These are phyloP conservation scores for Seira musarum DNA, from an alignment of 2,888 invertebrate species.

Conservation along the genomic window DNA sequence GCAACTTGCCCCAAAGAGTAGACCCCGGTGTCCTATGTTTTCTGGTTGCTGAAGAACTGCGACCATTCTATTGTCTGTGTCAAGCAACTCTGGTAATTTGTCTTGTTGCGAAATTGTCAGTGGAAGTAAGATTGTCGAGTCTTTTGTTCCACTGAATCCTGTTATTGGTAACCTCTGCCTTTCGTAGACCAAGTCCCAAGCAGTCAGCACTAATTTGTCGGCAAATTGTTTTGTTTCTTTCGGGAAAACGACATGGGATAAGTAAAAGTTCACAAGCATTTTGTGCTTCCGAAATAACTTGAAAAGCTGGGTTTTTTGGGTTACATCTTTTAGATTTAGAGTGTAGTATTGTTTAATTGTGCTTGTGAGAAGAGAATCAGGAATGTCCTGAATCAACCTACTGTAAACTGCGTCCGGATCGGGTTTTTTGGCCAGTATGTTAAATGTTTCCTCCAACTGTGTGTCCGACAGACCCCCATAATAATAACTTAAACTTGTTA, in stretches of 20 bases:
- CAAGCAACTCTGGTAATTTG: constrained; percentile 16
- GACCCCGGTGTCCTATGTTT: constrained; percentile 17
- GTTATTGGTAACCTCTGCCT: constrained; percentile 12
- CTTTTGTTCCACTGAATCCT: constrained; percentile 61
- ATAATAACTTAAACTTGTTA: constrained; percentile 59
- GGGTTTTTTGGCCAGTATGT: not conserved
- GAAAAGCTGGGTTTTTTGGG: too few relatives aligned
- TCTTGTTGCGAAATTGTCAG: constrained; percentile 35
- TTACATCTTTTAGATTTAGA: too few relatives aligned
- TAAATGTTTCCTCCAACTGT: constrained; percentile 46
- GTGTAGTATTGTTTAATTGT: too few relatives aligned
- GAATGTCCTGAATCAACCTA: constrained; percentile 30
- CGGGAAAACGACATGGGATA: too few relatives aligned
- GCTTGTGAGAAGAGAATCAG: too few relatives aligned
- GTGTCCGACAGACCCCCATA: constrained; percentile 53
- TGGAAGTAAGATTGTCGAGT: constrained; percentile 42
- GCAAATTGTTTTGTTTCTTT: too few relatives aligned
- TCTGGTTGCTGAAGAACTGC: constrained; percentile 19
- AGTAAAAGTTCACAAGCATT: too few relatives aligned
- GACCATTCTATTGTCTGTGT: constrained; percentile 37
- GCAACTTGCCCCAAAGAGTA: not conserved
- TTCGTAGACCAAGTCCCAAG: constrained; percentile 45
- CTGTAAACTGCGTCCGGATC: constrained; percentile 26
- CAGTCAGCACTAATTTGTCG: constrained; percentile 52
- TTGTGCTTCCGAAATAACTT: too few relatives aligned